Base-by-base conservation (phyloP, 2,888 invertebrate genomes). In the Cerastis rubricosa region DNA sequence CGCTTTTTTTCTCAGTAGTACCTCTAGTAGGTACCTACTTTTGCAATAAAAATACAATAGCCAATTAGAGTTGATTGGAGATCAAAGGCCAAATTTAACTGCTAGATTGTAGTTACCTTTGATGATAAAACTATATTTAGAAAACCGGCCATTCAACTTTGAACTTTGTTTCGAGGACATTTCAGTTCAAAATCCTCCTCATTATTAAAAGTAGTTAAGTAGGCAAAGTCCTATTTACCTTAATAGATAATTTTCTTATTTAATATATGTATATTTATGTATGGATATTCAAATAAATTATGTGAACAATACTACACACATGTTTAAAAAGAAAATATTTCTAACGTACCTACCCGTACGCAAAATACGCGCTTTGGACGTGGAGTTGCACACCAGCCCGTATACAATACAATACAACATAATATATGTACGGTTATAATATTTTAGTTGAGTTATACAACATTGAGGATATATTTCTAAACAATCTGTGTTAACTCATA, bases 51-150 rank as follows among this genome's bases (percentile, higher is more conserved):
- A 78, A 49, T 22, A 72, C 29, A 73, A 78, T 22, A 65, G 74
- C 57, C 80, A 80, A 73, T 78, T 80, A 73, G 17, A 57, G 12
- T 43, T 65, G 19, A 80, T 80, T 77, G 54, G n/a, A 47, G 29
- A 54, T n/a, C 40, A 54, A 49, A 80, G 25, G 17, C 45, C 25
- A 17, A 40, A 61, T 29, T 63, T n/a, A 51, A 35, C 7, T 45
- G 4, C 8, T 4, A 11, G 17, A 43, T 51, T n/a, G 9, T 29
- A 49, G 19, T 5, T 40, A 43, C 35, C 12, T 65, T 17, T 7
- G 1, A 63, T 17, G 17, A 40, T 54, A 59, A 25, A 40, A 19
- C n/a, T 19, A 1, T n/a, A n/a, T n/a, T n/a, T 7, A 51, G 1
- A 51, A 43, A 74, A n/a, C 14, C 7, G 1, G 17, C 9, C 35